A percentile compares a stretch with the other conserved stretches of the same genome.
These are phyloP conservation scores for Apostichopus californicus DNA, from an alignment of 35 echinoderm and acorn worm genomes.

Conservation along the genomic window DNA sequence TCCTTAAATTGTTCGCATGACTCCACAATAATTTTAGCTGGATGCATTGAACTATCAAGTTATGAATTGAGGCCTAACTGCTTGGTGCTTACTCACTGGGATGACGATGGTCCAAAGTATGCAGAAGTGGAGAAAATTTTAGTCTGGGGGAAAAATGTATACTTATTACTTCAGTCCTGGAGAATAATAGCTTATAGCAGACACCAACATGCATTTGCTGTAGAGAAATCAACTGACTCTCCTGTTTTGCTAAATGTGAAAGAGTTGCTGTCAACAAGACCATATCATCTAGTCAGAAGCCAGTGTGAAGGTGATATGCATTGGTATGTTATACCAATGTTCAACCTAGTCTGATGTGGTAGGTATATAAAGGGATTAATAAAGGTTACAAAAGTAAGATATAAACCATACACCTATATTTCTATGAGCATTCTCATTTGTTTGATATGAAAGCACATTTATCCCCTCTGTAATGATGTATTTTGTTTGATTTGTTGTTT, in stretches of 20 bases:
- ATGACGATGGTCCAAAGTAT: not conserved
- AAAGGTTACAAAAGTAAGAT: no score
- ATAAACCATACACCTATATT: no score
- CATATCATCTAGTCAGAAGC: not conserved
- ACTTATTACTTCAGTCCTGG: not conserved
- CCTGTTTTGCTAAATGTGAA: not conserved
- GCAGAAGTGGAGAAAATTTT: constrained; percentile 7
- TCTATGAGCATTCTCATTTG: no score
- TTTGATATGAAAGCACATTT: no score
- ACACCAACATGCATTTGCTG: constrained; percentile 41
- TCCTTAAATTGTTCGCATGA: no score
- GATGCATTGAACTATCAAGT: not conserved
- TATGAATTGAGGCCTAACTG: not conserved
- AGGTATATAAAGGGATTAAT: not conserved
- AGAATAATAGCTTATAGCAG: not conserved
- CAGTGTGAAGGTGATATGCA: no score
- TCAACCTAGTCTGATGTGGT: not conserved
- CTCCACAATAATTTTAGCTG: no score
- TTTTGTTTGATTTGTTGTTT: not conserved
- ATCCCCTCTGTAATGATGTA: no score
- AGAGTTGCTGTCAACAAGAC: not conserved
- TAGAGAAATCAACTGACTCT: not conserved
- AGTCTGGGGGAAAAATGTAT: not conserved
- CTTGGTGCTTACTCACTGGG: not conserved
- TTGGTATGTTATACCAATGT: not conserved